These are phyloP conservation scores for Lepetodrilus schrolli DNA, from an alignment of 2,888 invertebrate genomes.

Conservation along the genomic window DNA sequence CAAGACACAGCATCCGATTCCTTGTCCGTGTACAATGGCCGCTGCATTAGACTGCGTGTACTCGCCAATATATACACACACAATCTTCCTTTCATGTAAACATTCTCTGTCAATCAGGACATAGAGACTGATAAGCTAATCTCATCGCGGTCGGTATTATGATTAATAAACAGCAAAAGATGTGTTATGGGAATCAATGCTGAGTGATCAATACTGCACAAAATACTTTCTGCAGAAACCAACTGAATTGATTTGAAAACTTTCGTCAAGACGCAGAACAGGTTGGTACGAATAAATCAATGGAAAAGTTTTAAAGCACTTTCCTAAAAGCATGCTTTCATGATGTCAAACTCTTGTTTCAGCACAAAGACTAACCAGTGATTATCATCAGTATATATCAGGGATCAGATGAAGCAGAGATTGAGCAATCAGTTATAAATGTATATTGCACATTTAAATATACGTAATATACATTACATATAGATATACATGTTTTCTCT, in stretches of 20 bases:
- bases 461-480: too few relatives aligned
- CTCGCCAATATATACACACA: conserved; percentile 31
- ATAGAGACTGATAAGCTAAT: conserved; percentile 31
- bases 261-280: background rate
- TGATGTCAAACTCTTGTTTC: background rate
- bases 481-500: too few relatives aligned
- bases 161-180: conserved; percentile 31
- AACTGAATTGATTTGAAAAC: conserved; percentile 29
- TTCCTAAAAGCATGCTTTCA: too few relatives aligned
- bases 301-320: too few relatives aligned
- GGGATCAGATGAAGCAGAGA: conserved; percentile 21
- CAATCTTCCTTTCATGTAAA: conserved; percentile 30
- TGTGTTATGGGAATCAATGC: conserved; percentile 29
- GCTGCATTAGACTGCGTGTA: conserved; percentile 33
- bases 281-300: too few relatives aligned
- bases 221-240: conserved; percentile 30
- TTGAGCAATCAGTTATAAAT: too few relatives aligned
- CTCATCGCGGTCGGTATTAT: conserved; percentile 18
- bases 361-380: background rate
- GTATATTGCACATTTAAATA: too few relatives aligned
- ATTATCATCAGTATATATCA: too few relatives aligned
- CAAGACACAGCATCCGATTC: conserved; percentile 27
- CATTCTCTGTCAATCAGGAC: conserved; percentile 26
- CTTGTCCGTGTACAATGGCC: conserved; percentile 28
- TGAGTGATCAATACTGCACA: conserved; percentile 17